Evolutionary conservation across 2,113 vertebrate species (phyloP), one percentile per base, ranked within the genome.

Genomic region (Saimiri boliviensis): DNA sequence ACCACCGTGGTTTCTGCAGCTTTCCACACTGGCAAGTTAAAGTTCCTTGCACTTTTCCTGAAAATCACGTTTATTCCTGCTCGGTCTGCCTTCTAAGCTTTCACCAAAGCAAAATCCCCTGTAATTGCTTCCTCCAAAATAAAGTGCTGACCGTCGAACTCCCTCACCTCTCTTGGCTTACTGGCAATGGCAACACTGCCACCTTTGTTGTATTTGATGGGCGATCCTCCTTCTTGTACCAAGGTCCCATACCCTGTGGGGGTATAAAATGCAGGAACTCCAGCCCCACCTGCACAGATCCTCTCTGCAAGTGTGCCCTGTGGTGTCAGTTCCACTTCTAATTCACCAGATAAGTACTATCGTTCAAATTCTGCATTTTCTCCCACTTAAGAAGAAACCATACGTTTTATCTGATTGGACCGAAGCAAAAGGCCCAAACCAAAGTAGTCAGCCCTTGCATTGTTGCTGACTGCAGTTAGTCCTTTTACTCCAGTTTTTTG

Each of bases 1-100:
- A 99, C 99, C 35, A 99, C 99, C n/a, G 99, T 99, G 96, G 98
- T 99, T 97, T 98, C 99, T 45, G 99, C 99, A 97, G 99, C 99
- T 98, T 99, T 99, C 98, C 99, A 99, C 99, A 99, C 99, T 0
- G 99, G 99, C 92, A 99, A 99, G 97, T 99, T 99, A 98, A 99
- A 99, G 98, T 99, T 99, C 96, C 99, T 99, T 52, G 99, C 99
- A 7, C 99, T 99, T 98, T 99, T 99, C 96, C 99, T 99, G 56
- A 58, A 58, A 58, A 58, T 58, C 56, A 23, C 8, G 3, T 58
- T 58, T n/a, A n/a, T n/a, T 58, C 56, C 56, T 58, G 56, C 23
- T 58, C 0, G 3, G 56, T 58, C 56, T 10, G 56, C 8, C 56
- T 58, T 58, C 56, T 23, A 58, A 3, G 56, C 23, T 25, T 58